Evolutionary conservation across 2,888 invertebrate genomes (phyloP), one percentile per base, ranked within the genome.

Genomic region (Lordiphosa andalusiaca): DNA sequence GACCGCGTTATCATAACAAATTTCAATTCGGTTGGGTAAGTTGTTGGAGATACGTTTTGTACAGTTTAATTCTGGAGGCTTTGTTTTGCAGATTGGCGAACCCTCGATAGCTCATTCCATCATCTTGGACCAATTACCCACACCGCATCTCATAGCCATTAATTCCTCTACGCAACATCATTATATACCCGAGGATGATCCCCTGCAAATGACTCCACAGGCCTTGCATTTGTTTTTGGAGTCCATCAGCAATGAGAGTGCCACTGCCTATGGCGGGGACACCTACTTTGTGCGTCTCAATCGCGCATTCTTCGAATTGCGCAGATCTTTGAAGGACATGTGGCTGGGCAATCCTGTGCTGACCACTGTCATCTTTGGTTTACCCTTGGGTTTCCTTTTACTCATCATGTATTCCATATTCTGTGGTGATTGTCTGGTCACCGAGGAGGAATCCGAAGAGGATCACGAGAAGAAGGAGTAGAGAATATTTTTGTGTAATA

Each of bases 371-470:
- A 92, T 99, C 50, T 98, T 99, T 89, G 98, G 98, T 1, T 91
- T 99, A 60, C 99, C 99, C 0, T 91, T 97, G 40, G 96, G 97
- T 35, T 98, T 99, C 88, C 92, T 99, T 16, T 94, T 96, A 19
- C 92, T 99, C 16, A 98, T 99, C 80, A 94, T 97, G 87, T 99
- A 99, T 89, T 97, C 98, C 1, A 94, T 98, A 66, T 99, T 97
- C 90, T 99, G 98, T 88, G 95, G 97, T 51, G 98, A 99, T 88
- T 96, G 98, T 82, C 91, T 98, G 69, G 98, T 98, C 88, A 96
- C 96, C 1, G 94, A 95, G 42, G 96, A 96, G 55, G 95, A 95
- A 0, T 88, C 87, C 37, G 89, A 89, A 6, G 86, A 88, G 38
- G 86, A 88, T 33, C 91, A 91, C 69, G 91, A 90, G 58, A 91